Base-by-base conservation (phyloP, 1,140 invertebrate species). In the Neelides sp. region DNA sequence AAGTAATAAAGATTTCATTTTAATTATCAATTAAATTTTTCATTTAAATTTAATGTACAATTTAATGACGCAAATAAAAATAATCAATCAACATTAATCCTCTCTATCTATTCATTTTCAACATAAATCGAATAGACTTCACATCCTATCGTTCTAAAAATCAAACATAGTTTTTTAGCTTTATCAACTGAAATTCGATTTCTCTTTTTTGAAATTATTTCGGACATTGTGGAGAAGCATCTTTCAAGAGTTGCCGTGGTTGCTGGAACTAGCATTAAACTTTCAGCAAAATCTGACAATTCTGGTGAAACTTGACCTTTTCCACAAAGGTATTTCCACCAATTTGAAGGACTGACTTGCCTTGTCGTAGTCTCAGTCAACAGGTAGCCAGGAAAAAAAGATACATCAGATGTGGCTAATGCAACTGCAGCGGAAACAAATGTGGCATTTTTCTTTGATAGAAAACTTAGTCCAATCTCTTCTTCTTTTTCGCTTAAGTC, bases 171-270 rank as follows among this genome's bases (percentile, higher is more conserved):
- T 15, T 44, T 44, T 4, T 8, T 24, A 5, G 42, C 26, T 28
- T 44, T 44, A 15, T 27, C 42, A 12, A 44, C 10, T 3, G 7
- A 5, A 10, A 44, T 3, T 17, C 42, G 23, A 19, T 30, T 44
- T 30, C 42, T 44, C 19, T 5, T 3, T 12, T 44, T 28, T 28
- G 24, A 12, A 20, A 44, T 44, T 12, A 44, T 44, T 3, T 30
- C 19, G 10, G 24, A 23, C 27, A 49, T 30, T 39, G 47, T 49
- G 4, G 47, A 49, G 5, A 39, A 40, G 22, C 3, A 23, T 28
- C 47, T 49, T 28, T 49, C 47, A 5, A 49, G 3, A 26, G 35
- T 37, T 17, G 26, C 34, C 2, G 37, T 50, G 19, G n/a, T 30
- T 5, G 48, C 48, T 19, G 36, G 37, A 10, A 50, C 13, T 7